phyloP scores from a whole-genome alignment of 2,797 vertebrate species.

The Enteromius anoplus region DNA sequence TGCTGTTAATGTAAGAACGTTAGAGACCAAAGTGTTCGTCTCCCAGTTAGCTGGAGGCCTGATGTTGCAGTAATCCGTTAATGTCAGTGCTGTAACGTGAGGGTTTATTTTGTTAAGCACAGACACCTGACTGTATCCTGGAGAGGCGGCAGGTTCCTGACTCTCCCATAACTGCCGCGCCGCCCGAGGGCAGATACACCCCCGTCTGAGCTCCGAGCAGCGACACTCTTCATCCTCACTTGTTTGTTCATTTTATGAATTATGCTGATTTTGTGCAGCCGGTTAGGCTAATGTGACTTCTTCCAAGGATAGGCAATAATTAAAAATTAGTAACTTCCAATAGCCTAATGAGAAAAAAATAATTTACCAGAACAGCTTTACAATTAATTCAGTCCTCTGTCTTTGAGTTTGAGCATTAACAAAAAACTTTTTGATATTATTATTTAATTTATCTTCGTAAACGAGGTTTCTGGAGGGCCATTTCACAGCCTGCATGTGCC shows the following conservation, averaged over 20 bases:
- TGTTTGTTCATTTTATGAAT: neutral
- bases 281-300: neutral
- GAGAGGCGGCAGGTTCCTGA: conserved; percentile 54
- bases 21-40: neutral
- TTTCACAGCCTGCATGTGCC: neutral
- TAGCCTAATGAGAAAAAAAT: too few relatives aligned
- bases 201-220: neutral
- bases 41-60: neutral
- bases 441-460: neutral
- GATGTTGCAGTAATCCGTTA: neutral
- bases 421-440: neutral
- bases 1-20: neutral
- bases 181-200: conserved; percentile 20
- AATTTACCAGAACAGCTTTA: neutral
- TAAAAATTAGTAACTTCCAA: too few relatives aligned
- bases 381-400: neutral
- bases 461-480: neutral
- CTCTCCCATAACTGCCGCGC: conserved; percentile 57
- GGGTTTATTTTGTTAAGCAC: conserved; percentile 10
- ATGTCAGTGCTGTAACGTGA: conserved; percentile 16
- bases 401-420: neutral
- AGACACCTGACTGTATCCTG: conserved; percentile 60
- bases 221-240: neutral
- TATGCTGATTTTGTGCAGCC: neutral
- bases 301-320: neutral